phyloP scores from a whole-genome alignment of 2,888 invertebrate genomes.

The Nowickia ferox region DNA sequence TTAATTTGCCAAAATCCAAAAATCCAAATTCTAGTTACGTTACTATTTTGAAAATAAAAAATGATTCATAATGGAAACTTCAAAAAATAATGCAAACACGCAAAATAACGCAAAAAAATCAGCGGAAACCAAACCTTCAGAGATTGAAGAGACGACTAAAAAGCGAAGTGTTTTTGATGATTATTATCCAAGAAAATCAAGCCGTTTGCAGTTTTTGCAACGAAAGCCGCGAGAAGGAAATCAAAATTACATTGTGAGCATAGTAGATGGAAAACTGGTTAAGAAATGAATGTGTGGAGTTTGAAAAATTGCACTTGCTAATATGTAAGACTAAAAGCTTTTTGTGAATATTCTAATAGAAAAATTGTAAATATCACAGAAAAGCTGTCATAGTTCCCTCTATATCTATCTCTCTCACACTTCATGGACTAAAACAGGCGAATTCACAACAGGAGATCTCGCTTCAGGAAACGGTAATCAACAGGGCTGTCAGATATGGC shows the following conservation, averaged over 20 bases:
- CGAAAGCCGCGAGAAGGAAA: conserved; percentile 8
- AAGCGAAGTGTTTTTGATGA: neutral
- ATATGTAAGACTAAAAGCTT: no score
- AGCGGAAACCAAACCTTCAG: neutral
- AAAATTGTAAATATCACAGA: no score
- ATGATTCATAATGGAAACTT: conserved; percentile 11
- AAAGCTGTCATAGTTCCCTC: no score
- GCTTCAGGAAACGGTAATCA: no score
- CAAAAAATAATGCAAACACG: neutral
- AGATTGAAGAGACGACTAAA: neutral
- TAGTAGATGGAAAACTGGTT: conserved; percentile 43
- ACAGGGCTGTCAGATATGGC: no score
- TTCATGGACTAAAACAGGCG: no score
- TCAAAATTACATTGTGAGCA: conserved; percentile 45
- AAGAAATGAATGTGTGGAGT: conserved; percentile 12
- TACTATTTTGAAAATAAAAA: conserved; percentile 3
- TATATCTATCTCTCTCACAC: no score
- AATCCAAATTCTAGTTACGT: neutral
- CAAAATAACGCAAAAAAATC: neutral
- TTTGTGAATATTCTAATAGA: no score
- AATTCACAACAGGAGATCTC: no score
- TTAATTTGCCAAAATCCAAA: neutral
- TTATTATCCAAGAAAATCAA: conserved; percentile 35
- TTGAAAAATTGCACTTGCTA: no score
- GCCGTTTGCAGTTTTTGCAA: conserved; percentile 36